Evolutionary conservation across 2,113 vertebrate genomes (phyloP), one percentile per base, ranked within the genome.

Genomic region (Pionites leucogaster): DNA sequence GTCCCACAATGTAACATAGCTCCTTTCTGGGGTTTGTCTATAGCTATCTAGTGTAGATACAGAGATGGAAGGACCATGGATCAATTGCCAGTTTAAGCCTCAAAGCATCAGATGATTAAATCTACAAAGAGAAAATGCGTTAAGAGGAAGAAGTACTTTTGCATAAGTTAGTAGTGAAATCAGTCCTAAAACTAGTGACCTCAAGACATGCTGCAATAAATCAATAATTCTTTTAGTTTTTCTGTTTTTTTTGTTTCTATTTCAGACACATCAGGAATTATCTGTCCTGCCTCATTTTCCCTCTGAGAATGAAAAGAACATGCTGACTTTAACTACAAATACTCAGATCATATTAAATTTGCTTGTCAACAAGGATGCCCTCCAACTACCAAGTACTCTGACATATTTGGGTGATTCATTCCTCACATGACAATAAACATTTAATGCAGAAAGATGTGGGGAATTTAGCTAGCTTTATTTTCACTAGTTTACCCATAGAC

Each of bases 301-400:
- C 59, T 82, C 83, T 79, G 75, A 93, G 92, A 96, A 88, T 84
- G 71, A 97, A 82, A 69, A 68, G 12, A 83, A 16, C 44, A 33
- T 37, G 8, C 55, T 96, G 81, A 89, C 85, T 88, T 87, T 74
- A 88, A 79, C 88, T 79, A 62, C 57, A 77, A 83, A 86, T 35
- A 24, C 71, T 77, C 41, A 62, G 82, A 82, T 55, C 62, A 29
- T 33, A 77, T 5, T 10, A 64, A 96, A 62, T 90, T 95, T 95
- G 31, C 81, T 90, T 95, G 91, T 94, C 88, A 97, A 57, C 60
- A 92, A 91, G 53, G 31, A 84, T 68, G 62, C 53, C 62, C 62
- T 94, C 64, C 86, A 95, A 77, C 75, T 90, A 91, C 72, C 63
- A 92, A 87, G n/a, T 55, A 64, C n/a, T 92, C n/a, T 55, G 75